Evolutionary conservation across 2,888 invertebrate genomes (phyloP), one percentile per base, ranked within the genome.

Genomic region (Chloroclysta siterata): DNA sequence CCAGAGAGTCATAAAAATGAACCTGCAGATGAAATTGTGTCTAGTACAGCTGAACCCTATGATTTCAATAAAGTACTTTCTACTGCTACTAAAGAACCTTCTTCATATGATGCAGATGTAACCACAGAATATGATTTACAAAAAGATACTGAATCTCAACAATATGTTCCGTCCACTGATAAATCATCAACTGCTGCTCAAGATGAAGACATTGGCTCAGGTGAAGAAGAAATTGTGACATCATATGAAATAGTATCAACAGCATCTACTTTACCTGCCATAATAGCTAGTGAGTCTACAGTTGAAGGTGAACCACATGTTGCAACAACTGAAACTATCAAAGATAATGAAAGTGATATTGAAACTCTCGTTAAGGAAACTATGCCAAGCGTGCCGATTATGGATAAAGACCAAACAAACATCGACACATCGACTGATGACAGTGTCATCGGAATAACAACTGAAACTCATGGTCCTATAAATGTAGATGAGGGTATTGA

Each of bases 211-310:
- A 59, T 67, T 68, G 63, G 70, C 33, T 68, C 69, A 59, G 63
- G 69, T 54, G 76, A 76, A 60, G 66, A 70, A 44, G 68, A 57
- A 42, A 70, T 61, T 56, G 46, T 60, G 57, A 59, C 67, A 67
- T 73, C 57, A 58, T 65, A 60, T 47, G 61, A 65, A 63, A 56
- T 47, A 13, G 28, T 48, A n/a, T 29, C 65, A 13, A 29, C 42
- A 5, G 22, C 63, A 47, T 51, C 69, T 54, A 41, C 17, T 39
- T 29, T 53, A 54, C 62, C 63, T 52, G 28, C 14, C 0, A 53
- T 28, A 41, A 52, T 62, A 52, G 57, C 65, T 29, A 51, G 41
- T 52, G 8, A 51, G 42, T 52, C 58, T 36, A 61, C 58, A 10
- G 39, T 55, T 15, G n/a, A 50, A n/a, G 42, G 11, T 64, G 48